Evolutionary conservation across 2,113 vertebrate genomes (phyloP), one percentile per base, ranked within the genome.

Genomic region (Heterotis niloticus): DNA sequence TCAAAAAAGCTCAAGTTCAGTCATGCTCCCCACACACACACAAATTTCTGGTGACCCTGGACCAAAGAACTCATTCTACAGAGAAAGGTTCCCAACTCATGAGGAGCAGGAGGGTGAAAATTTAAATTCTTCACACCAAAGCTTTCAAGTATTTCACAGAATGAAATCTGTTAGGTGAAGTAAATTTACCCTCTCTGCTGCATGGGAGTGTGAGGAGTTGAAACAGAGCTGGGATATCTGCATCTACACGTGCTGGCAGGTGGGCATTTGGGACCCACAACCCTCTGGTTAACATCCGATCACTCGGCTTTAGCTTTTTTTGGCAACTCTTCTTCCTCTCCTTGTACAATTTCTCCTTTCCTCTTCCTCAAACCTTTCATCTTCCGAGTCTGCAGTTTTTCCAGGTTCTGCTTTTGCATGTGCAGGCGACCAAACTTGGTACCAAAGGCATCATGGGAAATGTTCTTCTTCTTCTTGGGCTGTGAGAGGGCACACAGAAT

Each of bases 381-480:
- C 89, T 99, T 99, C 0, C 98, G 91, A 0, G 97, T 99, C 62
- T 93, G 96, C 18, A 99, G 86, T 86, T 97, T 98, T 84, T 90
- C 85, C 64, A 99, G 91, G 83, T 99, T 93, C 87, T 99, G 98
- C 81, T 96, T 98, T 90, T 99, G 96, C 97, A 99, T 99, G 86
- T 99, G 98, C 80, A 99, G 92, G 10, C 93, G 94, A 64, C 98
- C 98, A 0, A 95, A 95, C 83, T 92, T 96, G 76, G 95, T 96
- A 28, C 98, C 98, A 65, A 99, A 96, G 34, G 82, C 89, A 83
- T 99, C 92, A 0, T 94, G 95, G 83, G 98, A 99, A 75, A 98
- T 89, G 81, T 99, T 99, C 90, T 98, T 99, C 90, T 96, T 99
- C 88, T 96, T 98, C 91, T 95, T 98, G 67, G 93, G 88, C 96